phyloP scores from a whole-genome alignment of 2,797 vertebrate species.

The Bryconaethiops microstoma region DNA sequence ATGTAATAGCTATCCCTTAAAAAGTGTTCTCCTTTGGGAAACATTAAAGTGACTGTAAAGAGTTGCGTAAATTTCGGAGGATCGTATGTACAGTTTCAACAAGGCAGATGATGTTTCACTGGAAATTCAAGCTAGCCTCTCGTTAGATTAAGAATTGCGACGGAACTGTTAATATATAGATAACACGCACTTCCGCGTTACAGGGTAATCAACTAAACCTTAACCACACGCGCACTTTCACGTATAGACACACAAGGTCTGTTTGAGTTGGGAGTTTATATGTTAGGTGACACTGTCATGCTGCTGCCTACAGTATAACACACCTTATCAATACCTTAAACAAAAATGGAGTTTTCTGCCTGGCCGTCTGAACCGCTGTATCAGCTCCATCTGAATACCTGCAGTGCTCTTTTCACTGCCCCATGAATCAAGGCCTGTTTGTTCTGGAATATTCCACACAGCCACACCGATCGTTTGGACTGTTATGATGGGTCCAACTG shows the following conservation, averaged over 20 bases:
- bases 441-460: constrained; percentile 33
- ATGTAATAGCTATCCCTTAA: no score
- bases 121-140: not conserved
- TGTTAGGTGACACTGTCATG: not conserved
- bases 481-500: constrained; percentile 7
- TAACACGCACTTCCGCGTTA: not conserved
- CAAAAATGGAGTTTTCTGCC: not conserved
- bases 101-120: not conserved
- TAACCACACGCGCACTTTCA: not conserved
- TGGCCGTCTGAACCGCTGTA: constrained; percentile 6
- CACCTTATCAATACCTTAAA: constrained; percentile 7
- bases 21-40: no score
- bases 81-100: no score
- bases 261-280: not conserved
- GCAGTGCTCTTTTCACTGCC: constrained; percentile 21
- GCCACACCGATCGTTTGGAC: not conserved
- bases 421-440: constrained; percentile 42
- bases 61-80: no score
- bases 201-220: not conserved
- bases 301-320: constrained; percentile 23
- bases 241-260: not conserved
- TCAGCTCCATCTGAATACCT: constrained; percentile 25
- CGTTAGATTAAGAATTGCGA: not conserved
- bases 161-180: no score
- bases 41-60: no score